These are phyloP conservation scores for Vombatus ursinus DNA, from an alignment of 2,113 vertebrate genomes.

Conservation along the genomic window DNA sequence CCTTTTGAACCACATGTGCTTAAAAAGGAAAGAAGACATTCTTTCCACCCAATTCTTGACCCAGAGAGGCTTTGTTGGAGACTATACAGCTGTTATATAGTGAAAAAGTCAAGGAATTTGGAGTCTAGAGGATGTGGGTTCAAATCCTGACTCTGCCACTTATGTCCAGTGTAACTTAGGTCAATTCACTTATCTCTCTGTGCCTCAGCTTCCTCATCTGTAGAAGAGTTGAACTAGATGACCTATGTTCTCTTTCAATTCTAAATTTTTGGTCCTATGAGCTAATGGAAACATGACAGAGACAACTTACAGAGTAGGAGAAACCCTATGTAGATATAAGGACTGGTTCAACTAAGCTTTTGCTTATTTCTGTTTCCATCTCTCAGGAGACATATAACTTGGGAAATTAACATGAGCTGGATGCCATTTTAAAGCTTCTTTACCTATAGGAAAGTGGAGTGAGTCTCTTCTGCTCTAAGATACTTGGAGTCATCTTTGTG, in stretches of 20 bases:
- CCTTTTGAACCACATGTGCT: neutral
- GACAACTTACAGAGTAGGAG: neutral
- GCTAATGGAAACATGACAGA: neutral
- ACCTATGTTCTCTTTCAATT: neutral
- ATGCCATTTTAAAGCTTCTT: neutral
- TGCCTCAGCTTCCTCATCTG: neutral
- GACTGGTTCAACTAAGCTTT: neutral
- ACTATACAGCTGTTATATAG: neutral
- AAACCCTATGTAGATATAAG: neutral
- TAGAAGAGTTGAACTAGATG: neutral
- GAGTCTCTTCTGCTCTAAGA: neutral
- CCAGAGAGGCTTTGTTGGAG: neutral
- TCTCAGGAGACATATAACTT: neutral
- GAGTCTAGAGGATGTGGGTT: neutral
- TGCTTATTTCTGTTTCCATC: neutral
- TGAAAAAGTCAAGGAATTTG: neutral
- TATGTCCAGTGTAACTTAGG: neutral
- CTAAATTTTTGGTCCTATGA: neutral
- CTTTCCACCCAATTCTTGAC: neutral
- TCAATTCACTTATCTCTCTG: neutral
- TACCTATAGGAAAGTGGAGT: neutral
- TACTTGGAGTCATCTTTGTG: neutral
- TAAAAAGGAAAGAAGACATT: conserved; percentile 13
- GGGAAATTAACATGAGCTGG: neutral
- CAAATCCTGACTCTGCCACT: neutral